Evolutionary conservation across 2,113 vertebrate species (phyloP).

Genomic region (Seriola aureovittata): DNA sequence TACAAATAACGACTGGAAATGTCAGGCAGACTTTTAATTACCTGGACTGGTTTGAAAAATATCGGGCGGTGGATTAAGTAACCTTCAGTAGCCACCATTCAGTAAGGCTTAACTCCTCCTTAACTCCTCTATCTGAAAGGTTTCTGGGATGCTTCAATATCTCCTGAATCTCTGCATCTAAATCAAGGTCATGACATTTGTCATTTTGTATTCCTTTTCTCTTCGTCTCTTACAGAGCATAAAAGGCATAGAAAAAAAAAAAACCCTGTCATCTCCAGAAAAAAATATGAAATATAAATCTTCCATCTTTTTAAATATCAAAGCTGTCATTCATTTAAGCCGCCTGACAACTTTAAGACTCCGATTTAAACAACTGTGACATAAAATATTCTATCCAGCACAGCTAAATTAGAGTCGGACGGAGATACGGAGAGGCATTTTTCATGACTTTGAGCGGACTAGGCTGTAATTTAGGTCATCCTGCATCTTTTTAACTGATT

Average conservation of each 20-base stretch:
- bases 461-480: constrained; percentile 40
- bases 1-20: no score
- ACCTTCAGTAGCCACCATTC: neutral
- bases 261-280: neutral
- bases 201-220: neutral
- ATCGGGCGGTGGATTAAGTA: neutral
- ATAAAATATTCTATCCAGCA: constrained; percentile 18
- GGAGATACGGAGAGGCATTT: constrained; percentile 25
- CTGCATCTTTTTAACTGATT: constrained; percentile 29
- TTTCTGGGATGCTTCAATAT: neutral
- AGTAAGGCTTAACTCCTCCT: neutral
- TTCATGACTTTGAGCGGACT: constrained; percentile 42
- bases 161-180: neutral
- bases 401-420: constrained; percentile 5
- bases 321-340: constrained; percentile 2
- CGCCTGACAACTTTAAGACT: neutral
- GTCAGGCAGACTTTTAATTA: no score
- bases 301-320: constrained; percentile 24
- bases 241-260: neutral
- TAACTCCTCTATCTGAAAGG: neutral
- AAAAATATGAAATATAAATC: neutral
- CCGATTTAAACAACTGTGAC: constrained; percentile 26
- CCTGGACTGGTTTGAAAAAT: no score
- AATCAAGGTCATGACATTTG: neutral
- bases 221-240: neutral